Evolutionary conservation across 2,888 invertebrate genomes (phyloP), one percentile per base, ranked within the genome.

Genomic region (Callyntrura sp.): DNA sequence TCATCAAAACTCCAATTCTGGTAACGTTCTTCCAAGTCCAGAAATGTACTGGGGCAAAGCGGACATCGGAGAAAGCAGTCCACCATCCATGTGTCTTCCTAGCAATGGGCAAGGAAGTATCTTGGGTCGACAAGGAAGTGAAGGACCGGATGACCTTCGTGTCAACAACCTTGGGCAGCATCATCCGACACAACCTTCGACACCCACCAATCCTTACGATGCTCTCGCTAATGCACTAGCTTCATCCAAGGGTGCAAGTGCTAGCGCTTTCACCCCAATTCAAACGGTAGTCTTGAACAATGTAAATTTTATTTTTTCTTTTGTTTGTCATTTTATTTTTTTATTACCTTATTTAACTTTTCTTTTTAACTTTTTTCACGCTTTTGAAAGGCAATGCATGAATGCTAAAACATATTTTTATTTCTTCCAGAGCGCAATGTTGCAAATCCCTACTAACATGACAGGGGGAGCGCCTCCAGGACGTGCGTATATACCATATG

Each of bases 241-340:
- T 28, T 92, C 92, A n/a, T 86, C 90, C 60, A 93, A 93, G 91
- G 90, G 89, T 90, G 92, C 90, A 60, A 93, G 92, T 70, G 95
- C 95, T 48, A 93, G 93, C 92, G 98, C 99, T 92, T 99, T 99
- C 95, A 98, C 98, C 91, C 98, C 98, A 60, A 98, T 98, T 94
- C 98, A 94, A 92, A 94, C 94, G 90, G 94, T 94, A 91, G 88
- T 91, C 90, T 85, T 91, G 90, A 90, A 89, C 76, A 91, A 93
- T 92, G 93, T 92, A 93, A 93, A 85, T 92, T 65, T 84, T 20
- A 12, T 76, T 48, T 88, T 91, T 88, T 81, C 14, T 65, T 84
- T 82, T 83, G 28, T 86, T 65, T 73, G 0, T 17, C 14, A 82
- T 68, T 83, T 70, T 68, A 45, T 83, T 70, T 73, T 35, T 60